Evolutionary conservation across 2,888 invertebrate genomes (phyloP).

Genomic region (Ophioninae sp.): DNA sequence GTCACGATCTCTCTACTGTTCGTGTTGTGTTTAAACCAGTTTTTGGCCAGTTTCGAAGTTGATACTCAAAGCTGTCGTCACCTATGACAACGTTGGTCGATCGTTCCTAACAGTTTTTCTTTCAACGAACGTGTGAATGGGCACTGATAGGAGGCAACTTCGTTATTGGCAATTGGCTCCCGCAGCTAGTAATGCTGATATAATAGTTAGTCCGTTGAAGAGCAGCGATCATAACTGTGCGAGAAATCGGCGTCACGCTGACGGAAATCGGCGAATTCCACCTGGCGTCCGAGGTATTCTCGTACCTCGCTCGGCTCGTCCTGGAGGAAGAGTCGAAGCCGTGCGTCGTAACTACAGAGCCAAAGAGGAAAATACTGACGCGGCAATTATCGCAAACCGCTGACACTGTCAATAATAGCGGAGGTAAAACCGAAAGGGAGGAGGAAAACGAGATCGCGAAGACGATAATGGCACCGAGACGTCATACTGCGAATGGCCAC

Average conservation of each 20-base stretch:
- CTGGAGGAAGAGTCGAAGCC: constrained; percentile 63
- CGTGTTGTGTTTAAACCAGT: not conserved
- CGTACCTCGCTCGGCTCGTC: constrained; percentile 63
- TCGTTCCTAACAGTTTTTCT: not conserved
- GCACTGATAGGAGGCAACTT: constrained; percentile 35
- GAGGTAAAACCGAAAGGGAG: constrained; percentile 15
- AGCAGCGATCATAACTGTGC: constrained; percentile 18
- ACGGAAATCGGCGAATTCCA: constrained; percentile 63
- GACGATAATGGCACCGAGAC: constrained; percentile 77
- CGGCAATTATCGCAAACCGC: constrained; percentile 37
- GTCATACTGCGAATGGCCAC: constrained; percentile 76
- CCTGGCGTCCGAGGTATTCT: constrained; percentile 64
- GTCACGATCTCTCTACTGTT: not conserved
- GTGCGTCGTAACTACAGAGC: constrained; percentile 58
- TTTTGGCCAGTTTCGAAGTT: not conserved
- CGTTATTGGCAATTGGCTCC: constrained; percentile 19
- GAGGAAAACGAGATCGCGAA: constrained; percentile 1
- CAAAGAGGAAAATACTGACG: constrained; percentile 47
- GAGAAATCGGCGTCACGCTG: constrained; percentile 56
- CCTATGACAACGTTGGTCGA: not conserved
- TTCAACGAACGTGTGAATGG: constrained; percentile 45
- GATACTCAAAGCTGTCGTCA: not conserved
- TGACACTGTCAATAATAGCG: constrained; percentile 27
- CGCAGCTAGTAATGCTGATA: constrained; percentile 35
- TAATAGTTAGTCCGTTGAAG: constrained; percentile 19